Conservation (phyloP, 2,888 invertebrate species). For the Helleia helle region DNA sequence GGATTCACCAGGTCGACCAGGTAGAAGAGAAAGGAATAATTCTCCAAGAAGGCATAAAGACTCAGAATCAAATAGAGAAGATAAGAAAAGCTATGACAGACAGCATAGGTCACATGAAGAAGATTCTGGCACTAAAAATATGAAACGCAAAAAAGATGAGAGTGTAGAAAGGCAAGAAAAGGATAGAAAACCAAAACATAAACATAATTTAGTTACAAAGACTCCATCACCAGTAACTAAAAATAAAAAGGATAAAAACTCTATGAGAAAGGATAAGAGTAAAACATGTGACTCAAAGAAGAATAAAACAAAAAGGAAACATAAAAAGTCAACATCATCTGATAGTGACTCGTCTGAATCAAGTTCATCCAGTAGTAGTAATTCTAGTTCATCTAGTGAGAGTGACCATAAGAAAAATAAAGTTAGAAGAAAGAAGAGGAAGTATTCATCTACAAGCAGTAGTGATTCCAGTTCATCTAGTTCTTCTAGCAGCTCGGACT, state of each 20-base stretch:
- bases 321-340: conserved; percentile 49
- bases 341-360: conserved; percentile 46
- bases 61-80: conserved; percentile 5
- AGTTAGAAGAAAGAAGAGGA: conserved; percentile 36
- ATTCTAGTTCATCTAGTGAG: conserved; percentile 52
- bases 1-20: conserved; percentile 12
- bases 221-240: conserved; percentile 24
- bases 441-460: conserved; percentile 47
- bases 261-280: conserved; percentile 21
- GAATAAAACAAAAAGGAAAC: conserved; percentile 26
- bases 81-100: conserved; percentile 12
- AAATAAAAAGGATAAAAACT: conserved; percentile 20
- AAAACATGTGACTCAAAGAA: conserved; percentile 21
- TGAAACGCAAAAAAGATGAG: conserved; percentile 11
- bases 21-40: conserved; percentile 21
- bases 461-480: conserved; percentile 35
- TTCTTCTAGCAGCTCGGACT: conserved; percentile 43
- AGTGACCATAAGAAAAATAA: conserved; percentile 40
- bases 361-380: conserved; percentile 47
- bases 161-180: conserved; percentile 14
- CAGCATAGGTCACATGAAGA: conserved; percentile 12
- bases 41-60: conserved; percentile 14
- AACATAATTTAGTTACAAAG: conserved; percentile 18
- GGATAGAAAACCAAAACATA: conserved; percentile 14
- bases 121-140: conserved; percentile 8